A percentile compares a stretch with the other conserved stretches of the same genome.
Conservation (phyloP, 2,113 vertebrate genomes). For the Phocoena sinus region DNA sequence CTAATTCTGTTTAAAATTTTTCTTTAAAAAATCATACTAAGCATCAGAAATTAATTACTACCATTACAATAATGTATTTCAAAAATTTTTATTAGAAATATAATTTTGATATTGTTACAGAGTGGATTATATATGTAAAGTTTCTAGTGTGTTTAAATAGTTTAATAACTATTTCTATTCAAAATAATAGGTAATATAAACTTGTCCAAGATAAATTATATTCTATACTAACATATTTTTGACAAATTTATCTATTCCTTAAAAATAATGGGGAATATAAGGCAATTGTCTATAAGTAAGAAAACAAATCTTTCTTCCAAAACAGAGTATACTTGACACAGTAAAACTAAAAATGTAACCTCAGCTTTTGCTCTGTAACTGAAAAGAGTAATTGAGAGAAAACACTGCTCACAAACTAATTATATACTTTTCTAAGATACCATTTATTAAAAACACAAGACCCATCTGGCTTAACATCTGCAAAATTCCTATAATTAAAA, state of each 20-base stretch:
- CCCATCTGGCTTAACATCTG: slow-evolving; percentile 60
- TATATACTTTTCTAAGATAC: slow-evolving; percentile 56
- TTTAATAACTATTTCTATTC: neutral
- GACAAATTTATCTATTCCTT: neutral
- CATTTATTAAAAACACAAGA: slow-evolving; percentile 25
- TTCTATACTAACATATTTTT: neutral
- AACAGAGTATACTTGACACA: neutral
- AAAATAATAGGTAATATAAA: neutral
- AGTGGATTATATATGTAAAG: neutral
- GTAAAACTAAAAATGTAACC: slow-evolving; percentile 13
- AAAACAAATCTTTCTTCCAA: neutral
- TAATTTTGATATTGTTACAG: neutral
- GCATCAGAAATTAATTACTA: neutral
- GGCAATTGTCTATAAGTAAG: neutral
- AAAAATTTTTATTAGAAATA: neutral
- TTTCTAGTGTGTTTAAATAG: neutral
- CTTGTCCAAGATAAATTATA: neutral
- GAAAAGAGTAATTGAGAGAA: slow-evolving; percentile 58
- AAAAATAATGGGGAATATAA: neutral
- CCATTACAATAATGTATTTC: neutral
- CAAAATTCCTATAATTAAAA: slow-evolving; percentile 57
- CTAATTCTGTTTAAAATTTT: neutral
- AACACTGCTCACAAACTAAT: slow-evolving; percentile 57
- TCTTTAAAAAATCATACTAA: neutral
- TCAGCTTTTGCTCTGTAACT: neutral